phyloP scores from a whole-genome alignment of 2,113 vertebrate species.

The Hydrolagus affinis region DNA sequence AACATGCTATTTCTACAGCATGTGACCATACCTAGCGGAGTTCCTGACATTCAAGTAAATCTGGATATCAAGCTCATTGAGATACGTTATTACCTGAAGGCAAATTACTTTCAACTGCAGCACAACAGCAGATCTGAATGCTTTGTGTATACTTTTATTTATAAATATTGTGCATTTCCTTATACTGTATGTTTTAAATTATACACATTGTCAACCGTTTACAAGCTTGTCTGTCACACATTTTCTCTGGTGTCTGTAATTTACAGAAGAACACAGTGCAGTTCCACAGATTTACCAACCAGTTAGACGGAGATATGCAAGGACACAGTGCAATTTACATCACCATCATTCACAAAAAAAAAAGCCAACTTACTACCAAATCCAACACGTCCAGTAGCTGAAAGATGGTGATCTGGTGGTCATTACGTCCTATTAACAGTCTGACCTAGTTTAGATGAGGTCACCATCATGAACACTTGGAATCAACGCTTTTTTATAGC shows the following conservation, averaged over 20 bases:
- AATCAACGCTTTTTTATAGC: not conserved
- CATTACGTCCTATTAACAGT: constrained; percentile 5
- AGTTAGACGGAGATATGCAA: constrained; percentile 27
- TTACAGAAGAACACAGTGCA: constrained; percentile 23
- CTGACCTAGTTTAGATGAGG: not conserved
- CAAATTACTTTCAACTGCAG: not conserved
- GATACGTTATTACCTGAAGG: no score
- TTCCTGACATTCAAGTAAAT: no score
- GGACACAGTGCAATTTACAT: constrained; percentile 24
- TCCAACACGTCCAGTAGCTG: constrained; percentile 18
- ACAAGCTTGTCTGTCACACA: constrained; percentile 1
- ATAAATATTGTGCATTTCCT: constrained; percentile 32
- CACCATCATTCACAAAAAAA: constrained; percentile 22
- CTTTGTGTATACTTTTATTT: constrained; percentile 28
- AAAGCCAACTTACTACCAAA: constrained; percentile 18
- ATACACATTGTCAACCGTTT: constrained; percentile 23
- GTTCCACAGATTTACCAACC: constrained; percentile 27
- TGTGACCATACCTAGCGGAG: no score
- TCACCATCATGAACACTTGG: not conserved
- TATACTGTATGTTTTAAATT: constrained; percentile 31
- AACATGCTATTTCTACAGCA: no score
- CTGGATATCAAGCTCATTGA: no score
- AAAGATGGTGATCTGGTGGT: not conserved
- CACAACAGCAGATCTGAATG: constrained; percentile 13
- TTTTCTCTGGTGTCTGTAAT: constrained; percentile 25